Percentiles rank a stretch among this genome's conserved stretches.
These are phyloP conservation scores for Nycticryphes semicollaris DNA, from an alignment of 2,113 vertebrate species.

Conservation along the genomic window DNA sequence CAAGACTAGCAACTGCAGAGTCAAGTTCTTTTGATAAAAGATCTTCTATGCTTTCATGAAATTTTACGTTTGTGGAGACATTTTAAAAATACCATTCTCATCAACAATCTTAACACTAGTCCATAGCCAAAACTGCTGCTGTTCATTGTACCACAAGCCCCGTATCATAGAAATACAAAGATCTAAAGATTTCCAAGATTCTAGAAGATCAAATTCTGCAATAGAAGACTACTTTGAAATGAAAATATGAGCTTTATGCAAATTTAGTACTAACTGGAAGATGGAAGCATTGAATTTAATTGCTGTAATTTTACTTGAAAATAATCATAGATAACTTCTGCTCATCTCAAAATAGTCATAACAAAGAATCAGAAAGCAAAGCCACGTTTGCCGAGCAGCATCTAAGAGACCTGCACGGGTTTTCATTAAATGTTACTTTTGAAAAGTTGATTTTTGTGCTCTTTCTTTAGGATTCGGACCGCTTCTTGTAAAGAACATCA, in stretches of 20 bases:
- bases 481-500: neutral
- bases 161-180: neutral
- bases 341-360: neutral
- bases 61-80: neutral
- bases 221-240: neutral
- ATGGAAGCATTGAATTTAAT: neutral
- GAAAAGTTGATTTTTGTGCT: neutral
- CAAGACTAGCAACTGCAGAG: neutral
- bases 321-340: neutral
- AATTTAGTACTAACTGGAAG: neutral
- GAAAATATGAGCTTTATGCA: neutral
- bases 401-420: neutral
- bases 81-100: neutral
- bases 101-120: neutral
- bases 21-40: neutral
- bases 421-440: neutral
- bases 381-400: neutral
- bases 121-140: neutral
- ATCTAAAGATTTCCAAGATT: neutral
- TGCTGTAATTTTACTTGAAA: neutral
- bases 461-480: neutral
- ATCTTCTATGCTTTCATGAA: neutral
- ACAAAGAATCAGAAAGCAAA: neutral
- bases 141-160: neutral
- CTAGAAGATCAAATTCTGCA: neutral